A percentile compares a stretch with the other conserved stretches of the same genome.
phyloP scores from a whole-genome alignment of 2,888 invertebrate genomes.

The Drosophila birchii region DNA sequence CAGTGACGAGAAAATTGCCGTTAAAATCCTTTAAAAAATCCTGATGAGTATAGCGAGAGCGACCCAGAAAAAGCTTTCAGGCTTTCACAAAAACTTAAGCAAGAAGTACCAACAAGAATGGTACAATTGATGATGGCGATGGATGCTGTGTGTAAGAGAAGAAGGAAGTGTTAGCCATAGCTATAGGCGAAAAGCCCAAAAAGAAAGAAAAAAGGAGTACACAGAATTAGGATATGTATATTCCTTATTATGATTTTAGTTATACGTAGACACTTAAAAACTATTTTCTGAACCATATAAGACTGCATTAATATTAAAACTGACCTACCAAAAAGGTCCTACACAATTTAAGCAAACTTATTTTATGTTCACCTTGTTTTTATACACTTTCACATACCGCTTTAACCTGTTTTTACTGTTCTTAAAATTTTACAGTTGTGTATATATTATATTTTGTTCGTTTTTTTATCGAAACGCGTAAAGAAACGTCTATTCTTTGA shows the following conservation, averaged over 20 bases:
- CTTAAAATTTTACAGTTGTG: not conserved
- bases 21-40: constrained; percentile 1
- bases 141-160: constrained; percentile 20
- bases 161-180: constrained; percentile 28
- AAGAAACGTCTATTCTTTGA: constrained; percentile 58
- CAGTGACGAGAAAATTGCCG: too few species aligned
- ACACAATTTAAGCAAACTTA: not conserved
- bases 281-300: not conserved
- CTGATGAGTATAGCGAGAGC: constrained; percentile 16
- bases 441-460: not conserved
- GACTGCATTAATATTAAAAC: not conserved
- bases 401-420: too few species aligned
- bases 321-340: not conserved
- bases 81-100: constrained; percentile 56
- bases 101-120: constrained; percentile 69
- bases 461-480: constrained; percentile 18
- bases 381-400: not conserved
- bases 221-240: constrained; percentile 2
- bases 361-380: not conserved
- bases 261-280: constrained; percentile 2
- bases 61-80: constrained; percentile 64
- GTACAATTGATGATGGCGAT: constrained; percentile 54
- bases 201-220: constrained; percentile 18
- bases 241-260: not conserved
- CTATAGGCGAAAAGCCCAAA: constrained; percentile 13